phyloP scores from a whole-genome alignment of 2,888 invertebrate species.

The Dione vanillae region DNA sequence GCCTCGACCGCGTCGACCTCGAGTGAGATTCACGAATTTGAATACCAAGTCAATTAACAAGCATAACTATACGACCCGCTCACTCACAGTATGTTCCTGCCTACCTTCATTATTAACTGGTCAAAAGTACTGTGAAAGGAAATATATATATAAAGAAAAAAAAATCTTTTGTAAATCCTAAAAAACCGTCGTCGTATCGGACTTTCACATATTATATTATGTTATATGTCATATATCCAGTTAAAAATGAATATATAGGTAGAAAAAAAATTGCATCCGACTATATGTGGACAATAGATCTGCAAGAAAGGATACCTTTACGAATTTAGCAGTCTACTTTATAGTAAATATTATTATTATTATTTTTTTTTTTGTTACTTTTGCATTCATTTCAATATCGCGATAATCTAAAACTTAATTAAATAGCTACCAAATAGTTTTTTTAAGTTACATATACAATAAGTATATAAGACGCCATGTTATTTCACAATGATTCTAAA shows the following conservation, averaged over 20 bases:
- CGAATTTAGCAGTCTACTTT: conserved; percentile 60
- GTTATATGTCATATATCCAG: conserved; percentile 26
- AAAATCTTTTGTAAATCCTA: conserved; percentile 10
- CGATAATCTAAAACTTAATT: conserved; percentile 72
- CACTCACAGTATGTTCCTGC: conserved; percentile 42
- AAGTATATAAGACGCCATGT: conserved; percentile 71
- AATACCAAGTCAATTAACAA: conserved; percentile 25
- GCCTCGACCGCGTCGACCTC: conserved; percentile 19
- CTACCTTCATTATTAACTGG: conserved; percentile 39
- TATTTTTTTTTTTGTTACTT: conserved; percentile 54
- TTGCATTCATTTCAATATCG: conserved; percentile 59
- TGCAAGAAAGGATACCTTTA: conserved; percentile 53
- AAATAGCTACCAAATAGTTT: conserved; percentile 77
- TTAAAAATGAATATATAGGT: conserved; percentile 35
- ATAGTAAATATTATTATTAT: conserved; percentile 51
- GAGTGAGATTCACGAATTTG: conserved; percentile 51
- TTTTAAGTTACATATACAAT: conserved; percentile 74
- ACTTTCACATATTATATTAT: not conserved
- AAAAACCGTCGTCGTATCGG: conserved; percentile 19
- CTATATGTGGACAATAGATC: conserved; percentile 48
- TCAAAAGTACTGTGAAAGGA: conserved; percentile 23
- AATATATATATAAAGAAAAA: not conserved
- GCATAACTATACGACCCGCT: conserved; percentile 28
- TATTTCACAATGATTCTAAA: conserved; percentile 65
- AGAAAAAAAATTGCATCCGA: conserved; percentile 44